These are phyloP conservation scores for Temnothorax rugatulus DNA, from an alignment of 2,888 invertebrate species.

Conservation along the genomic window DNA sequence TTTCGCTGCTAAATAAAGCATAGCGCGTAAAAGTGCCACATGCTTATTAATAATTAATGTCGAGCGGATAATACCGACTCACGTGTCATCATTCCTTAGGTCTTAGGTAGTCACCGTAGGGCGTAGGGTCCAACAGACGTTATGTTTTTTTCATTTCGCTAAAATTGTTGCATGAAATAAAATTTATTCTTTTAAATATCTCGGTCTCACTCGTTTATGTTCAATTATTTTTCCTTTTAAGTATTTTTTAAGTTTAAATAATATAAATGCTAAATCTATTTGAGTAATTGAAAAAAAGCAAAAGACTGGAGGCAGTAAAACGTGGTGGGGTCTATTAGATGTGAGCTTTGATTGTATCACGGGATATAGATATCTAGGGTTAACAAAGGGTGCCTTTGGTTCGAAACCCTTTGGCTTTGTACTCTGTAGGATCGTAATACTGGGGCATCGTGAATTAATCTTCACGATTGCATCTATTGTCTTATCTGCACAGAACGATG, in stretches of 20 bases:
- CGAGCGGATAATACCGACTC: background rate
- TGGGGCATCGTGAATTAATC: conserved; percentile 52
- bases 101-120: background rate
- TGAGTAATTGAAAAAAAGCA: conserved; percentile 13
- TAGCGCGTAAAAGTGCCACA: conserved; percentile 23
- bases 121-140: background rate
- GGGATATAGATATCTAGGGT: conserved; percentile 44
- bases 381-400: conserved; percentile 37
- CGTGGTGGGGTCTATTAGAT: background rate
- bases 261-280: background rate
- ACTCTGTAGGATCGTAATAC: conserved; percentile 27
- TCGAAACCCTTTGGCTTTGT: conserved; percentile 38
- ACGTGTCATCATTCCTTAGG: background rate
- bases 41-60: conserved; percentile 34
- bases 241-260: background rate
- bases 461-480: conserved; percentile 51
- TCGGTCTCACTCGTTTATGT: background rate
- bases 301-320: background rate
- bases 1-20: conserved; percentile 39
- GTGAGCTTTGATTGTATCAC: conserved; percentile 49
- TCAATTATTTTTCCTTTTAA: conserved; percentile 4
- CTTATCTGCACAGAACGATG: conserved; percentile 42
- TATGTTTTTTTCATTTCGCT: background rate
- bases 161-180: conserved; percentile 1
- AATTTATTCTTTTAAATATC: background rate